A percentile compares a stretch with the other conserved stretches of the same genome.
phyloP scores from a whole-genome alignment of 2,797 vertebrate species.

The Pseudochirops corinnae region DNA sequence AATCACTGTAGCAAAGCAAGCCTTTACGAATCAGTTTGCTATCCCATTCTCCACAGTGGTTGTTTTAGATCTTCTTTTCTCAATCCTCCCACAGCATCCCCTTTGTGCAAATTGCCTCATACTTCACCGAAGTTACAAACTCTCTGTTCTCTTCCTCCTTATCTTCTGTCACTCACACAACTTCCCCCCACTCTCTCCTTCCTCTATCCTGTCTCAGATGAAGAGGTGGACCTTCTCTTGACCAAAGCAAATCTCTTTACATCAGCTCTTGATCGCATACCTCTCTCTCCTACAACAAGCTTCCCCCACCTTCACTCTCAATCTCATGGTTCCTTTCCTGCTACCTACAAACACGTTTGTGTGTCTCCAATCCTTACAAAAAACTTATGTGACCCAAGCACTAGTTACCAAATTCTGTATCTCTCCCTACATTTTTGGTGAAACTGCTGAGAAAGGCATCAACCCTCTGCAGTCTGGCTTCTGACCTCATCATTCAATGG shows the following conservation, averaged over 20 bases:
- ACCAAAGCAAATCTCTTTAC: background rate
- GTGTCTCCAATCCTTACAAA: too few relatives aligned
- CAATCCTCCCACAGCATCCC: background rate
- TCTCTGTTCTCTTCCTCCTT: background rate
- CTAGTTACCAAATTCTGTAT: too few relatives aligned
- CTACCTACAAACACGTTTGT: too few relatives aligned
- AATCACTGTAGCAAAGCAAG: background rate
- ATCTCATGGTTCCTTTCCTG: too few relatives aligned
- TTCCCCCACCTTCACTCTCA: too few relatives aligned
- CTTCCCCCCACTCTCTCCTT: background rate
- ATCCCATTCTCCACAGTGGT: background rate
- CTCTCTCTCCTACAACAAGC: too few relatives aligned
- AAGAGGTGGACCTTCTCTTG: background rate
- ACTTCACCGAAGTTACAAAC: background rate
- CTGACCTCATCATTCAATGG: too few relatives aligned
- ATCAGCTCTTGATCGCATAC: too few relatives aligned
- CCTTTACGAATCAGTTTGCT: background rate
- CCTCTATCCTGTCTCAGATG: background rate
- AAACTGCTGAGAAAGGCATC: too few relatives aligned
- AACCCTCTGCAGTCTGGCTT: too few relatives aligned
- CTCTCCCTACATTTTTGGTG: too few relatives aligned
- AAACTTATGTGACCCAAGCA: too few relatives aligned
- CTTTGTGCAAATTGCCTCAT: background rate
- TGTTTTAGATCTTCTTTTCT: background rate
- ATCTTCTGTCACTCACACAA: background rate